A percentile compares a stretch with the other conserved stretches of the same genome.
phyloP scores from a whole-genome alignment of 2,888 invertebrate species.

The Chloroclysta siterata region DNA sequence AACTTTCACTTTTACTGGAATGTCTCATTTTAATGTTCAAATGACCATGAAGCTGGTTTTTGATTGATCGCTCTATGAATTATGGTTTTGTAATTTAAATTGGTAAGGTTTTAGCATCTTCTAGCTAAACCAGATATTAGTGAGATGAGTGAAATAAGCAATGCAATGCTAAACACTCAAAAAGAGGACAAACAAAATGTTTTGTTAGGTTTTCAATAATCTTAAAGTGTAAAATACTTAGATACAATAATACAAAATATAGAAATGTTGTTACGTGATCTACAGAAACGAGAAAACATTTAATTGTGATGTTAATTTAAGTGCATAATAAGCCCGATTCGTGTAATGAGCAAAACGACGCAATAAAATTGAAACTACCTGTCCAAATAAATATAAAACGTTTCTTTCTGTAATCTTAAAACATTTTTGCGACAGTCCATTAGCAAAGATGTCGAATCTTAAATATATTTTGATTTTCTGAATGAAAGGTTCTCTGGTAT shows the following conservation, averaged over 20 bases:
- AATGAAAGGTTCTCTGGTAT: background rate
- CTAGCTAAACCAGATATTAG: background rate
- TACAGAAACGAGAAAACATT: slow-evolving; percentile 7
- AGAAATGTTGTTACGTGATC: slow-evolving; percentile 26
- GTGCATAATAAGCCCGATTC: slow-evolving; percentile 11
- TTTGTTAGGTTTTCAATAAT: no score
- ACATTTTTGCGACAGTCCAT: slow-evolving; percentile 1
- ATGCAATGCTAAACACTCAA: no score
- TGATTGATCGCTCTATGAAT: slow-evolving; percentile 6
- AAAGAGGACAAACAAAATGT: no score
- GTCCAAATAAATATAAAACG: background rate
- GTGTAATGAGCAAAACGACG: slow-evolving; percentile 6
- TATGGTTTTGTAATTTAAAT: background rate
- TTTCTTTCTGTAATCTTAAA: background rate
- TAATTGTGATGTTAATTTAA: slow-evolving; percentile 6
- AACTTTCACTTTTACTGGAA: slow-evolving; percentile 57
- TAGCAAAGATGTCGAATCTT: background rate
- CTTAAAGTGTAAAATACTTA: no score
- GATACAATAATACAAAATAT: background rate
- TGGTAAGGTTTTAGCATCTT: background rate
- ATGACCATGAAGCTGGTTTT: slow-evolving; percentile 32
- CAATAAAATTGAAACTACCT: background rate
- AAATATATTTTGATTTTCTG: background rate
- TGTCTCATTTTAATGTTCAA: slow-evolving; percentile 35
- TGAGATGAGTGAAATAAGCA: background rate